Base-by-base conservation (phyloP, 2,888 invertebrate genomes). In the Troglohyphantes excavatus region DNA sequence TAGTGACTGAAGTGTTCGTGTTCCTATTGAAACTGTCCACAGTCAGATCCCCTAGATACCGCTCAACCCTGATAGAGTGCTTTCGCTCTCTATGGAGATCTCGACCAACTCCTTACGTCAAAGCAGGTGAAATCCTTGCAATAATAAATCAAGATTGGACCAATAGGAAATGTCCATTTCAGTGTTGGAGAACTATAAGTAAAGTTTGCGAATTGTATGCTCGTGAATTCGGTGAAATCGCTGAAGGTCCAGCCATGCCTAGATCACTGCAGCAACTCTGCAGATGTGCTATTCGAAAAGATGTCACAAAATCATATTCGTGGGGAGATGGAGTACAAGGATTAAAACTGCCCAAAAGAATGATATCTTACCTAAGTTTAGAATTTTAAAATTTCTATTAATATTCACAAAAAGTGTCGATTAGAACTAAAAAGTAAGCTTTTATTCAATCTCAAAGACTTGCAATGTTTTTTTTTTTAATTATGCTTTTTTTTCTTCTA, bases 91-190 rank as follows among this genome's bases (percentile, higher is more conserved):
- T 63, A 1, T 83, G 83, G 83, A 61, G 65, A 29, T 43, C 83
- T 7, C 83, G 83, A 3, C 2, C 61, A 2, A 83, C 73, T 26
- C 73, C 83, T 19, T 83, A 83, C 39, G 83, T 83, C 2, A 39
- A 61, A 19, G 29, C 27, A 0, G n/a, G 26, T 0, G 83, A 83
- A 27, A 11, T 83, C n/a, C 11, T 17, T 6, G 23, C 43, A 11
- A n/a, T 21, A 2, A 6, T 83, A 0, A 26, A 43, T 9, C 17
- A 27, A 19, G 29, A 73, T 23, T 73, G 73, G 73, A 43, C 29
- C 7, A 73, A 73, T 33, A n/a, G 9, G 11, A 13, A 65, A 2
- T 83, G 83, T 17, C 65, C 65, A 5, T 21, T 23, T 17, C 33
- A 46, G 13, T 83, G 83, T 43, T 73, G 83, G 73, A 27, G 17